phyloP scores from a whole-genome alignment of 1,140 invertebrate genomes.

The Leptinotarsa texana region DNA sequence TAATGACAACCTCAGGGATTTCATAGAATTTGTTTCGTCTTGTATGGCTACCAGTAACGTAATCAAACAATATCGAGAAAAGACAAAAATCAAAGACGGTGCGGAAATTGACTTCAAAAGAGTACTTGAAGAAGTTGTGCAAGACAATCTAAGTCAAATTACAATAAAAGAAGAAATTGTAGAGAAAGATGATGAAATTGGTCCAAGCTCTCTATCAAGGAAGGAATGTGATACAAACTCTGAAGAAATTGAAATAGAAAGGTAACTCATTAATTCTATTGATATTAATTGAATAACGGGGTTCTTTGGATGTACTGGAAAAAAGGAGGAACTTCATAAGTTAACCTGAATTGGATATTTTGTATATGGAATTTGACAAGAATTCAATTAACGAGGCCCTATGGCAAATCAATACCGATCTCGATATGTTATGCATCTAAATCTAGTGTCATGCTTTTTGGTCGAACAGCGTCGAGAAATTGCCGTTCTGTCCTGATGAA shows the following conservation, averaged over 20 bases:
- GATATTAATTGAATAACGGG: neutral
- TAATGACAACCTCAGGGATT: neutral
- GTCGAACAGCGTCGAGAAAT: too few relatives aligned
- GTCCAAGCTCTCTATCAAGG: neutral
- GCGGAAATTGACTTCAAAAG: neutral
- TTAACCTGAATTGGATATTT: too few relatives aligned
- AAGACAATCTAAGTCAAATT: neutral
- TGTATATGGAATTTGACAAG: too few relatives aligned
- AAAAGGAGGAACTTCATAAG: too few relatives aligned
- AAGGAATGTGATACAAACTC: neutral
- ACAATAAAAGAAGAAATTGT: neutral
- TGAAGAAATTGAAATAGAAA: neutral
- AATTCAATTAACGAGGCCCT: too few relatives aligned
- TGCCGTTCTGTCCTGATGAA: too few relatives aligned
- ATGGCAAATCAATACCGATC: too few relatives aligned
- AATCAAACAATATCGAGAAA: neutral
- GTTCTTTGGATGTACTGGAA: too few relatives aligned
- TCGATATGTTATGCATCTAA: too few relatives aligned
- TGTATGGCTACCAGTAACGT: neutral
- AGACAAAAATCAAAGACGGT: neutral
- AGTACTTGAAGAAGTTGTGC: neutral
- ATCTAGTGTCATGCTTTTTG: too few relatives aligned
- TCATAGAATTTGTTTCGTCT: neutral
- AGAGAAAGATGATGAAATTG: neutral
- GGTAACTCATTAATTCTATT: neutral